Conservation (phyloP, 2,888 invertebrate species). For the Ormyrus nitidulus region DNA sequence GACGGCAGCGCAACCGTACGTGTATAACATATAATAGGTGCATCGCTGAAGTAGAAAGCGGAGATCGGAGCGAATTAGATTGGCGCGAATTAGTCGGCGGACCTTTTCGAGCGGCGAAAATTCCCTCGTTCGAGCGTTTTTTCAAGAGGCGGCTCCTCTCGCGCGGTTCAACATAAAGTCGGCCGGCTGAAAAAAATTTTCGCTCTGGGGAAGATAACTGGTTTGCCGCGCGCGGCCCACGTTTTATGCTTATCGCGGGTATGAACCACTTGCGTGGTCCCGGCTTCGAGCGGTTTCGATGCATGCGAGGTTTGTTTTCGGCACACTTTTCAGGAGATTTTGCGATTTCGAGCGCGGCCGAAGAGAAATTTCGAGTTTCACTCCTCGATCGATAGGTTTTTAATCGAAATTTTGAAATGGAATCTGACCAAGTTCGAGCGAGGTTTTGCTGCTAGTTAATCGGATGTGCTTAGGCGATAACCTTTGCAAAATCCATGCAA, state of each 20-base stretch:
- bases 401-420: no score
- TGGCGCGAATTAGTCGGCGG: conserved; percentile 9
- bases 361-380: no score
- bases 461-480: no score
- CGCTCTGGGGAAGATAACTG: conserved; percentile 20
- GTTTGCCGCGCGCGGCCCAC: background rate
- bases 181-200: background rate
- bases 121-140: background rate
- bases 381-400: no score
- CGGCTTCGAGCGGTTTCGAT: no score
- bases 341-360: background rate
- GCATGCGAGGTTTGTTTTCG: conserved; percentile 1
- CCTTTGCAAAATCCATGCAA: no score
- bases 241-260: no score
- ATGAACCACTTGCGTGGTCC: no score
- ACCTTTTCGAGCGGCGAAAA: conserved; percentile 2
- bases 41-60: conserved; percentile 12
- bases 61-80: conserved; percentile 18
- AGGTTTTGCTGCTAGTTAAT: no score
- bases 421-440: no score
- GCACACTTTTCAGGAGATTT: conserved; percentile 15
- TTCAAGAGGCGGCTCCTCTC: no score
- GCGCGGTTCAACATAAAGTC: background rate
- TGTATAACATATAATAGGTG: background rate
- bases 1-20: background rate